Conservation (phyloP, 2,888 invertebrate species). For the Megalurothrips usitatus region DNA sequence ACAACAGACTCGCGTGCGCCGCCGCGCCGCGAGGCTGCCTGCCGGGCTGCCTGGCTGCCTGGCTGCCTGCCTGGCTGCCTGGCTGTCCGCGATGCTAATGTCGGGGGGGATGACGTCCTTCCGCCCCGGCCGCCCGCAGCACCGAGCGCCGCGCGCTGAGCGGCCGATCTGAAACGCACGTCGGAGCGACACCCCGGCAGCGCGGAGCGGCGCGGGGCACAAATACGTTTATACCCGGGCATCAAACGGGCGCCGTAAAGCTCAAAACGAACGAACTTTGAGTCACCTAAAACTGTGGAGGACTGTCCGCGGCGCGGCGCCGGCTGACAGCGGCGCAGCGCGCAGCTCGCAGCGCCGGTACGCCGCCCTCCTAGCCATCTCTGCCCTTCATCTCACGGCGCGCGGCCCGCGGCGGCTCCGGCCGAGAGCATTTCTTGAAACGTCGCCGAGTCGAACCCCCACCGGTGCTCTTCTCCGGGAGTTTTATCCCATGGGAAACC, state of each 20-base stretch:
- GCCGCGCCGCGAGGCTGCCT: not conserved
- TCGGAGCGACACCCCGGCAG: not conserved
- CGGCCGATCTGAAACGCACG: not conserved
- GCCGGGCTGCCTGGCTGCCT: not conserved
- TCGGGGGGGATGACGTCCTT: not conserved
- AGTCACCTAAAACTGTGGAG: not conserved
- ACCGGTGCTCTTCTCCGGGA: no score
- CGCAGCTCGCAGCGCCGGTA: not conserved
- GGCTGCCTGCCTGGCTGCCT: no score
- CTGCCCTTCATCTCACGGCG: not conserved
- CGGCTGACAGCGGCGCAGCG: not conserved
- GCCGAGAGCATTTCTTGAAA: not conserved
- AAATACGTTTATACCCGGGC: not conserved
- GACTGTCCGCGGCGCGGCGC: not conserved
- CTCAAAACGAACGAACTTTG: conserved; percentile 20
- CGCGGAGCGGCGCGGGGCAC: not conserved
- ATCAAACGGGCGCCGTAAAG: conserved; percentile 10
- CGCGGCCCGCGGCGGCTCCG: not conserved
- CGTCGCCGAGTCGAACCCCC: no score
- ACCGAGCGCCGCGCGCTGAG: not conserved
- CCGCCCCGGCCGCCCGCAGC: not conserved
- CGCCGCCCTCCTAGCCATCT: no score
- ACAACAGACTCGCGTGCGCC: not conserved
- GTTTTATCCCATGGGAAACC: no score
- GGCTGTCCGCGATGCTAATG: not conserved